Evolutionary conservation across 2,888 invertebrate species (phyloP).

Genomic region (Scaptomyza reducta): DNA sequence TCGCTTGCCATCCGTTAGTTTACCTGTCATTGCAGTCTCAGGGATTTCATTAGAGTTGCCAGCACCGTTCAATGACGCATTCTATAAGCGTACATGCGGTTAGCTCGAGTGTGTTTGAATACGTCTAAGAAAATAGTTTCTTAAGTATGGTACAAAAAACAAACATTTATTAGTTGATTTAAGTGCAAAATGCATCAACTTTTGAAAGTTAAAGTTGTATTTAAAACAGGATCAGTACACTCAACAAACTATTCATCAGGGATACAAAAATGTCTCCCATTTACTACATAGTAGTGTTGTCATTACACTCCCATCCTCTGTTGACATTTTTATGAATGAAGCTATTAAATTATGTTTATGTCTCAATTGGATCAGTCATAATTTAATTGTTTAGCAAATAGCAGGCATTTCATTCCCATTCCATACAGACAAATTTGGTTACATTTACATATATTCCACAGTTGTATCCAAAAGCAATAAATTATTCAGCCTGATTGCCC

Average conservation of each 20-base stretch:
- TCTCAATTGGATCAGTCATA: slow-evolving; percentile 72
- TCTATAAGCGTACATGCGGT: neutral
- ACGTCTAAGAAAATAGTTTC: neutral
- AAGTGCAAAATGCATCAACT: no score
- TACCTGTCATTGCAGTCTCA: slow-evolving; percentile 4
- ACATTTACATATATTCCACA: slow-evolving; percentile 50
- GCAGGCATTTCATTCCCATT: slow-evolving; percentile 18
- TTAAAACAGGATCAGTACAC: no score
- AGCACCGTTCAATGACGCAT: neutral
- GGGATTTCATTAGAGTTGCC: neutral
- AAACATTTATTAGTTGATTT: no score
- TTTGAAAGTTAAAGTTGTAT: no score
- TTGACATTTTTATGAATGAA: slow-evolving; percentile 51
- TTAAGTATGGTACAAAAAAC: no score
- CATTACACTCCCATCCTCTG: slow-evolving; percentile 21
- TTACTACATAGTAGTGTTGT: neutral
- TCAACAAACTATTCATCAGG: no score
- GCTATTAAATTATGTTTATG: slow-evolving; percentile 67
- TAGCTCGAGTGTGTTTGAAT: neutral
- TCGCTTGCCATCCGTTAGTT: slow-evolving; percentile 32
- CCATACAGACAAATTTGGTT: slow-evolving; percentile 49
- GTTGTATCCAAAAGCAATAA: slow-evolving; percentile 28
- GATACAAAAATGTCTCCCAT: no score
- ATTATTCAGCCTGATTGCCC: slow-evolving; percentile 25
- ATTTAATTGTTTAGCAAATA: slow-evolving; percentile 36